phyloP scores from a whole-genome alignment of 2,888 invertebrate species.

The Pristionchus japonicus region DNA sequence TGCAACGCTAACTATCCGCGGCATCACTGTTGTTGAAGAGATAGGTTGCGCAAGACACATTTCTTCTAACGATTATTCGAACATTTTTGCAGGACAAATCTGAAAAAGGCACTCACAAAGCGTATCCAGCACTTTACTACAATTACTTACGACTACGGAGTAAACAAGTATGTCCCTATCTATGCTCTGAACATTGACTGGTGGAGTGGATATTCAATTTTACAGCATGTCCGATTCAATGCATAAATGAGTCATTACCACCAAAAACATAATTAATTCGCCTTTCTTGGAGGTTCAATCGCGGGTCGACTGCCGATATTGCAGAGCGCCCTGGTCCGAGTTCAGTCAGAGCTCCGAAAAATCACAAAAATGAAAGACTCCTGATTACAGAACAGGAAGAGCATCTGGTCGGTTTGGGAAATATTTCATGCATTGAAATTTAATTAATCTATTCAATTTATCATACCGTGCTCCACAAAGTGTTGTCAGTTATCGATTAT shows the following conservation, averaged over 20 bases:
- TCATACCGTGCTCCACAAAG: too few species aligned
- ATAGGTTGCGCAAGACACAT: too few species aligned
- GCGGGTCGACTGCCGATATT: background rate
- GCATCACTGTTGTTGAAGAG: too few species aligned
- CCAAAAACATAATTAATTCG: background rate
- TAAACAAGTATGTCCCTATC: constrained; percentile 3
- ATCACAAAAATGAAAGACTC: background rate
- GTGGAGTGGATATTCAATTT: background rate
- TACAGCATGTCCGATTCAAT: background rate
- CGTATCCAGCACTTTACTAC: background rate
- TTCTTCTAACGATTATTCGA: too few species aligned
- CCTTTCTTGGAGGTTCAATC: background rate
- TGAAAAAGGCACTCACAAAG: constrained; percentile 32
- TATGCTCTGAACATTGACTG: too few species aligned
- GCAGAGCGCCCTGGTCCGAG: background rate
- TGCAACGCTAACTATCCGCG: too few species aligned
- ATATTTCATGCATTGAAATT: too few species aligned
- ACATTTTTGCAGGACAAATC: too few species aligned
- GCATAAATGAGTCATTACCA: too few species aligned
- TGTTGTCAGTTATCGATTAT: too few species aligned
- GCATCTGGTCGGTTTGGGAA: background rate
- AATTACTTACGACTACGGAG: constrained; percentile 38
- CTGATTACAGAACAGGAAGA: constrained; percentile 24
- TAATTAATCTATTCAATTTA: background rate
- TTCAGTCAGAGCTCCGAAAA: background rate